phyloP scores from a whole-genome alignment of 2,888 invertebrate genomes.

The Tetranychus truncatus region DNA sequence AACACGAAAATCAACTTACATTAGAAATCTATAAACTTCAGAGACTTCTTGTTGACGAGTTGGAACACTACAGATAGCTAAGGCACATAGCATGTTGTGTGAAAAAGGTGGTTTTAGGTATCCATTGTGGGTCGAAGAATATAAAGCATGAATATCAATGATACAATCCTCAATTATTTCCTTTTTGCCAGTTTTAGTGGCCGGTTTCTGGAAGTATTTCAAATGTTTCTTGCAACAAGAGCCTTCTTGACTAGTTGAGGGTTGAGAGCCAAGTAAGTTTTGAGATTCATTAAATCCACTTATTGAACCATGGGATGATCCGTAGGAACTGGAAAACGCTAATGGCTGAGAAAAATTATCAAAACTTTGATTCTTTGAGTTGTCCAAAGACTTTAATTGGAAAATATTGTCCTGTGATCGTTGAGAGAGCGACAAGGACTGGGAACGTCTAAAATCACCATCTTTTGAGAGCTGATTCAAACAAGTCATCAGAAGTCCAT shows the following conservation, averaged over 20 bases:
- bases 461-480: background rate
- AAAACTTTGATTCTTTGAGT: background rate
- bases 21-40: background rate
- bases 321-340: background rate
- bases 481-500: background rate
- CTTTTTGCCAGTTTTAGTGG: background rate
- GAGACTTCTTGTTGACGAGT: background rate
- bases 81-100: slow-evolving; percentile 3
- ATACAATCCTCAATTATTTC: background rate
- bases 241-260: background rate
- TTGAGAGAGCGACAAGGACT: background rate
- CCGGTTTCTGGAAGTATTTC: background rate
- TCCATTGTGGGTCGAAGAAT: background rate
- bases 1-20: background rate
- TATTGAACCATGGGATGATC: background rate
- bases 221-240: background rate
- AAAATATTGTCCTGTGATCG: background rate
- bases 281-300: background rate
- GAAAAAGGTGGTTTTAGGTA: background rate
- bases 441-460: background rate
- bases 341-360: background rate
- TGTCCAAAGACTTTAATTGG: background rate
- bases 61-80: background rate
- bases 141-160: background rate
- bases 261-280: background rate